These are phyloP conservation scores for Epizoanthus stellaris DNA, from an alignment of 92 coral and sea anemone genomes.

Conservation along the genomic window DNA sequence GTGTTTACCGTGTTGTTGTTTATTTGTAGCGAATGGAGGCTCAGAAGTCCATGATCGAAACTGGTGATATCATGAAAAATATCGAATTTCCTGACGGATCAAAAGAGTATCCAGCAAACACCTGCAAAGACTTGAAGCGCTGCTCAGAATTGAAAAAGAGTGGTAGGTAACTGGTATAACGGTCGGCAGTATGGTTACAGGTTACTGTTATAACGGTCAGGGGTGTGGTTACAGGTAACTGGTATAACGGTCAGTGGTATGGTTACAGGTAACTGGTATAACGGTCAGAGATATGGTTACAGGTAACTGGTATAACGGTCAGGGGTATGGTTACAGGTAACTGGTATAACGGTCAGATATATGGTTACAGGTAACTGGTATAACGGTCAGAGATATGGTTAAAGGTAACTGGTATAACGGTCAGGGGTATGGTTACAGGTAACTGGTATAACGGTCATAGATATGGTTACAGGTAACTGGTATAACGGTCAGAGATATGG, in stretches of 20 bases:
- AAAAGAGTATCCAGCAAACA: conserved; percentile 17
- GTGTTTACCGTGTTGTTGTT: not conserved
- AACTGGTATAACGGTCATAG: no score
- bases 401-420: no score
- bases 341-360: no score
- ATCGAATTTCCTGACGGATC: conserved; percentile 21
- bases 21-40: not conserved
- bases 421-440: no score
- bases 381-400: not conserved
- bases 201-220: not conserved
- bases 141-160: not conserved
- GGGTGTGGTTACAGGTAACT: not conserved
- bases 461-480: no score
- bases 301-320: no score
- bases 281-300: no score
- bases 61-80: not conserved
- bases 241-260: no score
- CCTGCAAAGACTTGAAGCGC: conserved; percentile 29
- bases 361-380: no score
- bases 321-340: no score
- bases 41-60: not conserved
- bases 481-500: no score
- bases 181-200: not conserved
- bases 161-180: not conserved
- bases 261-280: no score